A percentile compares a stretch with the other conserved stretches of the same genome.
These are phyloP conservation scores for Aurelia coerulea DNA, from an alignment of 30 jellyfish, hydroid and myxozoan genomes.

Conservation along the genomic window DNA sequence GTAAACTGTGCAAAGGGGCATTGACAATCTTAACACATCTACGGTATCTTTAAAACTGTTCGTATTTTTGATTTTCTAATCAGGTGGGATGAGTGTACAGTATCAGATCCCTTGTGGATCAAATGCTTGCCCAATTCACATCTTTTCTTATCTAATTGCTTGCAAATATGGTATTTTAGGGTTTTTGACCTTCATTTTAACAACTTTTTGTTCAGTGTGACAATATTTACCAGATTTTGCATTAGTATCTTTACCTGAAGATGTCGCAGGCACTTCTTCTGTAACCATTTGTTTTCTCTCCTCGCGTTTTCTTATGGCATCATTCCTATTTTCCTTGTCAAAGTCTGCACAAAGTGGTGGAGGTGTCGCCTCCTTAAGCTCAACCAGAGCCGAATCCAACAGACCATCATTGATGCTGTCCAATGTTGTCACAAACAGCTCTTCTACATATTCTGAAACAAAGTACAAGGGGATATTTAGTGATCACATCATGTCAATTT, in stretches of 20 bases:
- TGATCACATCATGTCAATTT: too few species aligned
- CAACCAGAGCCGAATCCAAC: neutral
- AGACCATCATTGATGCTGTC: slow-evolving; percentile 13
- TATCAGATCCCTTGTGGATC: too few species aligned
- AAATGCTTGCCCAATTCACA: too few species aligned
- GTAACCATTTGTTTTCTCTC: slow-evolving; percentile 4
- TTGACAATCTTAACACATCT: too few species aligned
- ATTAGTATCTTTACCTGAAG: slow-evolving; percentile 3
- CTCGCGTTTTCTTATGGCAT: slow-evolving; percentile 8
- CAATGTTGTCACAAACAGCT: slow-evolving; percentile 16
- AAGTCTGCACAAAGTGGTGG: slow-evolving; percentile 31
- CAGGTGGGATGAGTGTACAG: too few species aligned
- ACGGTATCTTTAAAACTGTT: too few species aligned
- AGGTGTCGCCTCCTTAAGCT: slow-evolving; percentile 13
- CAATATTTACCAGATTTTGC: neutral
- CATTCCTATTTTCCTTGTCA: slow-evolving; percentile 25
- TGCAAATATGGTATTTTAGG: too few species aligned
- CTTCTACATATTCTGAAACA: slow-evolving; percentile 20
- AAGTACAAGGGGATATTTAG: slow-evolving; percentile 6
- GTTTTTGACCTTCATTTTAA: too few species aligned
- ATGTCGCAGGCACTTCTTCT: slow-evolving; percentile 42
- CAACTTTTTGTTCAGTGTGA: too few species aligned
- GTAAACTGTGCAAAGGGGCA: too few species aligned
- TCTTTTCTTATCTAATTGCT: too few species aligned
- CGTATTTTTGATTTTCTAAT: too few species aligned